phyloP scores from a whole-genome alignment of 1,140 invertebrate species.

The Agrypnia vestita region DNA sequence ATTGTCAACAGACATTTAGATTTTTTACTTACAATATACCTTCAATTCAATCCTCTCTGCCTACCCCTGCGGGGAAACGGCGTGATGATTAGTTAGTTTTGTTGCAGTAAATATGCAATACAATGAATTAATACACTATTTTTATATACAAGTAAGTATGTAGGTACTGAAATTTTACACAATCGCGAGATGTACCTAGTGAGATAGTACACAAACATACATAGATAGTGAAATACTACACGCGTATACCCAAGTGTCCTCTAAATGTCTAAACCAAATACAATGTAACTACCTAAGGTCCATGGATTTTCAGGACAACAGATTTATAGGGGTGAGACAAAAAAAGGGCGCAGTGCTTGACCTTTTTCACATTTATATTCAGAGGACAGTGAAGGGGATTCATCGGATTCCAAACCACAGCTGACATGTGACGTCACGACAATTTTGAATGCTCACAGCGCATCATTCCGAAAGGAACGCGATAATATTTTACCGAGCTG shows the following conservation, averaged over 20 bases:
- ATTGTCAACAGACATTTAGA: no score
- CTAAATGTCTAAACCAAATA: not conserved
- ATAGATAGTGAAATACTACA: no score
- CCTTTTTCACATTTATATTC: slow-evolving; percentile 31
- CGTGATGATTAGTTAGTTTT: no score
- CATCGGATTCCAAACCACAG: slow-evolving; percentile 16
- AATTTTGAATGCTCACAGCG: not conserved
- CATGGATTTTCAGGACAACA: slow-evolving; percentile 11
- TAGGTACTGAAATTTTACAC: no score
- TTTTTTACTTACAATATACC: no score
- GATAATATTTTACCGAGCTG: slow-evolving; percentile 18
- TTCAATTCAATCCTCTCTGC: no score
- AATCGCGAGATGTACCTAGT: no score
- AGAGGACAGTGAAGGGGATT: slow-evolving; percentile 15
- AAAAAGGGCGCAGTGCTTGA: slow-evolving; percentile 22
- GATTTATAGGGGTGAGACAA: slow-evolving; percentile 26
- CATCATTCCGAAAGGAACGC: slow-evolving; percentile 15
- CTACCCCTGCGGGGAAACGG: no score
- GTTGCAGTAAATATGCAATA: no score
- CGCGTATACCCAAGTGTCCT: not conserved
- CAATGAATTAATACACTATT: no score
- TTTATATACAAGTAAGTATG: no score
- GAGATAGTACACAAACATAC: no score
- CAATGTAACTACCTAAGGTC: not conserved
- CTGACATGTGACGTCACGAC: slow-evolving; percentile 13